Evolutionary conservation across 2,113 vertebrate genomes (phyloP).

Genomic region (Cyprinodon brontotheroides): DNA sequence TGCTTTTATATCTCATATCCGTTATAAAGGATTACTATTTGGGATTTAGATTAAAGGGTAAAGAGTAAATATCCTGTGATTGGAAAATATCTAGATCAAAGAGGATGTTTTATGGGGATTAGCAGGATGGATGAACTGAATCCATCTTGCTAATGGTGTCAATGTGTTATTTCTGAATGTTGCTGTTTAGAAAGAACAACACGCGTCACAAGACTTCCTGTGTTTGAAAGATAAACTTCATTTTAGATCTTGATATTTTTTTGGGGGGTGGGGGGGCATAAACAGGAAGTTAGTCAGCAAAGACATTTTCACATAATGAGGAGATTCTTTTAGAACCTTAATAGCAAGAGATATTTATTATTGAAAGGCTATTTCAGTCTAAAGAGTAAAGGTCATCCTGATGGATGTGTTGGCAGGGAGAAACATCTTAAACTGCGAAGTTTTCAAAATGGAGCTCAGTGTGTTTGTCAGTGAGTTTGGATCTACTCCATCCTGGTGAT

Average conservation of each 20-base stretch:
- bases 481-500: slow-evolving; percentile 56
- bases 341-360: not conserved
- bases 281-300: slow-evolving; percentile 63
- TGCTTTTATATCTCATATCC: not conserved
- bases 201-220: slow-evolving; percentile 57
- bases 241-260: slow-evolving; percentile 29
- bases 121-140: not conserved
- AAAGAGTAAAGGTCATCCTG: slow-evolving; percentile 4
- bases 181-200: slow-evolving; percentile 44
- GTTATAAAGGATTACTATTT: not conserved
- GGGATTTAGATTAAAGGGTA: not conserved
- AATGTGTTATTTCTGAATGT: slow-evolving; percentile 8
- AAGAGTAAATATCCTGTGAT: not conserved
- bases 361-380: not conserved
- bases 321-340: not conserved
- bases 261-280: slow-evolving; percentile 10
- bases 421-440: slow-evolving; percentile 18
- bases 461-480: slow-evolving; percentile 38
- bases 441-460: slow-evolving; percentile 5
- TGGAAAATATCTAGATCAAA: not conserved
- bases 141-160: not conserved
- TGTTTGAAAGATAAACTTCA: slow-evolving; percentile 41
- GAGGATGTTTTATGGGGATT: not conserved
- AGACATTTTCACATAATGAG: not conserved
- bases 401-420: slow-evolving; percentile 26